These are phyloP conservation scores for Pygoscelis adeliae DNA, from an alignment of 2,113 vertebrate genomes.

Conservation along the genomic window DNA sequence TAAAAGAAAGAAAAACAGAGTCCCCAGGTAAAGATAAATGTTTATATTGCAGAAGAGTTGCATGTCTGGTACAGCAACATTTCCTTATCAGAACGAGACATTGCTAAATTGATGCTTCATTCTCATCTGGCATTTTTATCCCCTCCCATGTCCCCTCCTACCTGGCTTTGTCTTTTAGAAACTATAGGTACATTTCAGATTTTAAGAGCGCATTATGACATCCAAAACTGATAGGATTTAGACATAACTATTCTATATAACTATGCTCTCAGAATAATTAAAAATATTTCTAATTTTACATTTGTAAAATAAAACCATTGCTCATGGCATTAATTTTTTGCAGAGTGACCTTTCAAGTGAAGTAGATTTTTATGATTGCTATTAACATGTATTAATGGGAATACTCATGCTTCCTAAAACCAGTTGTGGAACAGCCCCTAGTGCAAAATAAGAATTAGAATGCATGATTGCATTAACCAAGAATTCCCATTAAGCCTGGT, in stretches of 20 bases:
- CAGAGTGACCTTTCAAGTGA: background rate
- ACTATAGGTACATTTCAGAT: background rate
- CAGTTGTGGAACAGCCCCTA: background rate
- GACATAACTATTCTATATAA: background rate
- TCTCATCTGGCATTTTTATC: background rate
- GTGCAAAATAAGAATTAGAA: background rate
- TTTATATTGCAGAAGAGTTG: background rate
- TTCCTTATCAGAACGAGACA: background rate
- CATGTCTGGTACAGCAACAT: background rate
- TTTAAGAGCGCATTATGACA: background rate
- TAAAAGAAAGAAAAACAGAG: background rate
- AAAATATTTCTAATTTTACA: background rate
- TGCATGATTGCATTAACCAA: background rate
- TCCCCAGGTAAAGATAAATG: background rate
- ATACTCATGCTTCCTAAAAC: background rate
- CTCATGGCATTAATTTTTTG: background rate
- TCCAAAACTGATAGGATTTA: background rate
- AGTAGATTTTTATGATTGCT: background rate
- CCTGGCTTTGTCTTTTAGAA: background rate
- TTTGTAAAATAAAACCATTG: background rate
- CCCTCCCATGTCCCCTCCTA: background rate
- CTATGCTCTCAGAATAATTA: background rate
- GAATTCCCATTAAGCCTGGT: background rate
- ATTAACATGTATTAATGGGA: background rate
- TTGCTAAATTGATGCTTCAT: background rate